Conservation (phyloP, 2,888 invertebrate genomes). For the Nycteola revayana region DNA sequence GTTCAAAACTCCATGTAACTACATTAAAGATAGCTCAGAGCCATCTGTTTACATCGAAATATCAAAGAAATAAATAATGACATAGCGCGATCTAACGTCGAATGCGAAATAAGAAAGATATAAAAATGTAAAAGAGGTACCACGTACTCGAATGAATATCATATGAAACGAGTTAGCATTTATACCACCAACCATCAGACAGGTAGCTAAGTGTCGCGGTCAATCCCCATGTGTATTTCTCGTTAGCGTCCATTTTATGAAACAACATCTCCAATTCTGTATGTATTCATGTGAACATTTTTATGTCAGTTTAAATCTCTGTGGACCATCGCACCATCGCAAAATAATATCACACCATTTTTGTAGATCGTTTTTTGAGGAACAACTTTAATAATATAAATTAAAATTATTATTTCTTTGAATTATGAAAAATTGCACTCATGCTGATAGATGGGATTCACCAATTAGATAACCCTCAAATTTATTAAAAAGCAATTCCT, state of each 20-base stretch:
- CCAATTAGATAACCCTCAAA: too few relatives aligned
- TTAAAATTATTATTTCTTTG: too few relatives aligned
- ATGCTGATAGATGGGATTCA: too few relatives aligned
- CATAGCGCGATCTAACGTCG: slow-evolving; percentile 11
- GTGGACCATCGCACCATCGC: too few relatives aligned
- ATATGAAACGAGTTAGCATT: slow-evolving; percentile 39
- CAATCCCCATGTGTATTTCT: slow-evolving; percentile 15
- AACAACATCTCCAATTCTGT: slow-evolving; percentile 5
- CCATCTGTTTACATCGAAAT: slow-evolving; percentile 26
- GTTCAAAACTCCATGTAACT: neutral
- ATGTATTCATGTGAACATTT: too few relatives aligned
- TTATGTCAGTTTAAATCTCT: too few relatives aligned
- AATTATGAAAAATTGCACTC: too few relatives aligned
- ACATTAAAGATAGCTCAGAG: slow-evolving; percentile 3
- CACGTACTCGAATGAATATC: slow-evolving; percentile 44
- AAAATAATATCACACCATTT: too few relatives aligned
- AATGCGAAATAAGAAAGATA: slow-evolving; percentile 35
- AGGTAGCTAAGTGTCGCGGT: slow-evolving; percentile 12
- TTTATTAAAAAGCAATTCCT: too few relatives aligned
- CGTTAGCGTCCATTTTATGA: slow-evolving; percentile 23
- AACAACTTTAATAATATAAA: too few relatives aligned
- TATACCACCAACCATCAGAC: slow-evolving; percentile 17
- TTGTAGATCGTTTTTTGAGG: too few relatives aligned
- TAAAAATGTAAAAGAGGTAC: slow-evolving; percentile 46
- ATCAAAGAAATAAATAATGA: slow-evolving; percentile 20